A percentile compares a stretch with the other conserved stretches of the same genome.
Evolutionary conservation across 2,888 invertebrate species (phyloP).

Genomic region (Rapana venosa): DNA sequence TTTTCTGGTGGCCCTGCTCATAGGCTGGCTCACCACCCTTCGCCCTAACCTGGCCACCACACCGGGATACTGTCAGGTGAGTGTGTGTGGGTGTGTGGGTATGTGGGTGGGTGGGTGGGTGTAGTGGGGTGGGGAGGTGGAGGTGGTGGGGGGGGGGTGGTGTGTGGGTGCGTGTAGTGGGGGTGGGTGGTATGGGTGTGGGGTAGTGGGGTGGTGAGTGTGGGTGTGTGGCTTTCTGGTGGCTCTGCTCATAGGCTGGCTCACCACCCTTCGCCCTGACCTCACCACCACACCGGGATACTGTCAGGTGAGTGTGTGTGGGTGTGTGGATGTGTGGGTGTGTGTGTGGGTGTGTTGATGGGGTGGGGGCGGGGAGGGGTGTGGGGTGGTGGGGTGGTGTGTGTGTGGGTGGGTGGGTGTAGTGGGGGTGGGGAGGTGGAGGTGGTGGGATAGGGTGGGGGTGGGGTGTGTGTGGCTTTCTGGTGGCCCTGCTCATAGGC

Average conservation of each 20-base stretch:
- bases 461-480: too few relatives aligned
- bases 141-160: too few relatives aligned
- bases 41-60: slow-evolving; percentile 57
- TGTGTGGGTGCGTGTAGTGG: too few relatives aligned
- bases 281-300: slow-evolving; percentile 78
- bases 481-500: slow-evolving; percentile 82
- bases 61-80: slow-evolving; percentile 82
- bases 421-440: too few relatives aligned
- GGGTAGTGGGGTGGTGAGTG: not conserved
- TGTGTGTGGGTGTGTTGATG: too few relatives aligned
- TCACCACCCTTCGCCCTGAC: slow-evolving; percentile 57
- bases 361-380: too few relatives aligned
- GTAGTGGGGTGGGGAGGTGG: too few relatives aligned
- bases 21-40: slow-evolving; percentile 63
- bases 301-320: slow-evolving; percentile 79
- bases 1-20: slow-evolving; percentile 85
- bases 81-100: too few relatives aligned
- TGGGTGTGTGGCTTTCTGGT: slow-evolving; percentile 82
- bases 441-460: too few relatives aligned
- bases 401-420: too few relatives aligned
- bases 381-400: too few relatives aligned
- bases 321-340: slow-evolving; percentile 26
- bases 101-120: too few relatives aligned
- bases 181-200: not conserved
- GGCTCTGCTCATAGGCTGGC: slow-evolving; percentile 81